These are phyloP conservation scores for Tachypleus tridentatus DNA, from an alignment of 1,140 invertebrate genomes.

Conservation along the genomic window DNA sequence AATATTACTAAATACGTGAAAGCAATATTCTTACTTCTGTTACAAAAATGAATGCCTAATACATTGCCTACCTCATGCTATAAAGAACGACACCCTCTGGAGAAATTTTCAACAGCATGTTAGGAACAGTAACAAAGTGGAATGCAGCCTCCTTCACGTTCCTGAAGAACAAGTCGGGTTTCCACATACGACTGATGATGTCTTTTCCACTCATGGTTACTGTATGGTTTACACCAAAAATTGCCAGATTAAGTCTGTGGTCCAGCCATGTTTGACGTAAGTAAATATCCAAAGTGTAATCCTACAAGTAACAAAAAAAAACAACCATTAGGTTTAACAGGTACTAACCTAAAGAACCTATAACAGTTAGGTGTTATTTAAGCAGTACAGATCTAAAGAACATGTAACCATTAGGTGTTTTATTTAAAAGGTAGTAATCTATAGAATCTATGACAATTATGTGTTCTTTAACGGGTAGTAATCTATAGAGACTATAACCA, in stretches of 20 bases:
- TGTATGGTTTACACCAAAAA: constrained; percentile 5
- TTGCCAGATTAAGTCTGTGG: constrained; percentile 22
- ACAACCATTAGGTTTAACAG: too few species aligned
- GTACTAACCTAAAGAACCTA: too few species aligned
- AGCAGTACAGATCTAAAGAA: too few species aligned
- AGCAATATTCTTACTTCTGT: too few species aligned
- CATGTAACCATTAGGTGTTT: too few species aligned
- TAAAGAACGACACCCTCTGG: constrained; percentile 14
- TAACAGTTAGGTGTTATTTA: too few species aligned
- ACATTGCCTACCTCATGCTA: constrained; percentile 22
- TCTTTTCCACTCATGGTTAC: constrained; percentile 18
- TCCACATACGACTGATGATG: constrained; percentile 30
- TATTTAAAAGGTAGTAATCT: too few species aligned
- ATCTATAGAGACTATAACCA: too few species aligned
- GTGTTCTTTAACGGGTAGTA: too few species aligned
- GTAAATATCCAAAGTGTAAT: constrained; percentile 31
- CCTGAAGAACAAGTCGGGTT: constrained; percentile 31
- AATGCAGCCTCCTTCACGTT: constrained; percentile 17
- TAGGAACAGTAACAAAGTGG: constrained; percentile 17
- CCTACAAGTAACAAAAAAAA: constrained; percentile 21
- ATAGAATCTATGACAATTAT: too few species aligned
- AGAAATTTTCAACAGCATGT: constrained; percentile 12
- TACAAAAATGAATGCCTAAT: too few species aligned
- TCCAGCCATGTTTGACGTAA: constrained; percentile 31
- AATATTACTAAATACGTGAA: too few species aligned